Evolutionary conservation across 2,888 invertebrate species (phyloP), one percentile per base, ranked within the genome.

Genomic region (Helleia helle): DNA sequence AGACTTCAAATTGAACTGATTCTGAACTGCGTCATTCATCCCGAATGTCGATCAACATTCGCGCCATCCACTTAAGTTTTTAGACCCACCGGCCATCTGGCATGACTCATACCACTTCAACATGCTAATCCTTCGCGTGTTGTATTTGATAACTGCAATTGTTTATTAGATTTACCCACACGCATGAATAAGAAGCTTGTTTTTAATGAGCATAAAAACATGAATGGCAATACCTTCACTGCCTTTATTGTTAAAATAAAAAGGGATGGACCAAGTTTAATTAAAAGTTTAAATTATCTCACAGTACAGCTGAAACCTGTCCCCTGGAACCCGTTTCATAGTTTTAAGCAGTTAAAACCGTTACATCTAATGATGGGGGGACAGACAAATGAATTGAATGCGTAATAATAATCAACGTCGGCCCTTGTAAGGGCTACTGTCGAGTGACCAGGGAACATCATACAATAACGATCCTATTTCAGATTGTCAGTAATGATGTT

Each of bases 311-410:
- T 65, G 59, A 71, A 79, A 77, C 77, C 75, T 72, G 80, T 79
- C 83, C 81, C 73, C 67, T 68, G 59, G 65, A 84, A 84, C 84
- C 71, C 68, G 84, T 83, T 84, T 75, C 58, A 76, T 80, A 80
- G 84, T 84, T 83, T 84, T 83, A 84, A 80, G 71, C 76, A 74
- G 74, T 74, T 70, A 76, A 75, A 83, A 81, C 84, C 83, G 84
- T 84, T 84, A 83, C 77, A 74, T 71, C 80, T 84, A 83, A 84
- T 84, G 83, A 84, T 74, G 72, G 81, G n/a, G 83, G 80, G 79
- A 69, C 71, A 71, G 72, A 68, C 73, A 73, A 75, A 66, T 71
- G 71, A 79, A 74, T 72, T 70, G 65, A 56, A 62, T 62, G 53
- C 52, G 58, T 73, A 77, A 76, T 73, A 77, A 77, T 76, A 77